Evolutionary conservation across 2,797 vertebrate genomes (phyloP), one percentile per base, ranked within the genome.

Genomic region (Parauchenoglanis ngamensis): DNA sequence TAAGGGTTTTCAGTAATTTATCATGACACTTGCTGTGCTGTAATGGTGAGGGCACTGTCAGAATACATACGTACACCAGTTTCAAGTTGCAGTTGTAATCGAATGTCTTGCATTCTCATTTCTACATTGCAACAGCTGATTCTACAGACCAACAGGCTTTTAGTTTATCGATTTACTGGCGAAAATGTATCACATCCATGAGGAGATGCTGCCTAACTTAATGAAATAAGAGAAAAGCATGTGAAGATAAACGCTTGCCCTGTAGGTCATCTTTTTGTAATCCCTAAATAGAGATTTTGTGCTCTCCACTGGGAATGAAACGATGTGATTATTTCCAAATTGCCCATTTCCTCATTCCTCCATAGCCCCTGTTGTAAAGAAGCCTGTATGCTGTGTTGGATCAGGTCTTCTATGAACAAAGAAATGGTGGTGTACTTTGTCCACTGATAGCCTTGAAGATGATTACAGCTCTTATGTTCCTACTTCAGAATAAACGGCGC

Each of bases 281-380:
- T 85, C 81, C 76, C 76, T 89, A 86, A 82, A 88, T 81, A 75
- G 67, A 85, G 82, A 57, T 84, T 72, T 52, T 31, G 68, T 84
- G 70, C 67, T 86, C 28, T 72, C 85, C 12, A 21, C 83, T 83
- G 72, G 84, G 75, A 89, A 72, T 15, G 68, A 70, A 86, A 63
- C 73, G 31, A 86, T 86, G 84, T 81, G 79, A 87, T 90, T 85
- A 86, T 82, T 82, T 80, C 65, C 54, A 84, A 86, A 90, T 90
- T 73, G 87, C 81, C 86, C 80, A 89, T 88, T 89, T 90, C 86
- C 89, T 86, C 70, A 68, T 85, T 79, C 68, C 63, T 86, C 61
- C 78, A 68, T 77, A 31, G 77, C 83, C 75, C 68, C 68, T 12
- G 40, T 68, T 49, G 54, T 72, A 80, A 46, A 86, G 63, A 63